Base-by-base conservation (phyloP, 1,140 invertebrate species). In the Lerema accius region DNA sequence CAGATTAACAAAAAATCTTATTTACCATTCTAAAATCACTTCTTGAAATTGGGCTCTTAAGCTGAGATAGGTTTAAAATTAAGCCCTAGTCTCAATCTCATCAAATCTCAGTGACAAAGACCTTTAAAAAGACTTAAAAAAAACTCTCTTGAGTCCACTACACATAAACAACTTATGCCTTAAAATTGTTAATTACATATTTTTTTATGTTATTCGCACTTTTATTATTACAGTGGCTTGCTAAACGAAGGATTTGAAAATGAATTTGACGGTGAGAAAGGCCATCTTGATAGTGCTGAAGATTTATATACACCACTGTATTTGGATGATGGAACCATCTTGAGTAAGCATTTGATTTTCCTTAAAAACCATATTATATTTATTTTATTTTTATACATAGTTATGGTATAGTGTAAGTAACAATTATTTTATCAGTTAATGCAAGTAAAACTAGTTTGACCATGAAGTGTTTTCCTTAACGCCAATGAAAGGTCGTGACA, bases 161-260 rank as follows among this genome's bases (percentile, higher is more conserved):
- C n/a, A n/a, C n/a, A n/a, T n/a, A n/a, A n/a, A n/a, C n/a, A n/a
- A n/a, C n/a, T n/a, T n/a, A n/a, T n/a, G n/a, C n/a, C n/a, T n/a
- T n/a, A n/a, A n/a, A n/a, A n/a, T n/a, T n/a, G n/a, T n/a, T n/a
- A 14, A 15, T 59, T 14, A 16, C 4, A 45, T 45, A 39, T 23
- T 43, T 5, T 14, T 26, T 1, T 58, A 51, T 51, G 11, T 53
- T 58, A 50, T 48, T 59, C n/a, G n/a, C n/a, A n/a, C n/a, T n/a
- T n/a, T n/a, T 56, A 61, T 63, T 64, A 7, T 86, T 84, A 14
- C 69, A 91, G 89, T 63, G 86, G 86, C 4, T 69, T 88, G 42
- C 65, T 85, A 15, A 87, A 86, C 63, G 76, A 83, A 63, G 89
- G 82, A 2, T 90, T 90, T 58, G 78, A 90, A 67, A 83, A 82